phyloP scores from a whole-genome alignment of 2,888 invertebrate species.

The Rhorus exstirpatorius region DNA sequence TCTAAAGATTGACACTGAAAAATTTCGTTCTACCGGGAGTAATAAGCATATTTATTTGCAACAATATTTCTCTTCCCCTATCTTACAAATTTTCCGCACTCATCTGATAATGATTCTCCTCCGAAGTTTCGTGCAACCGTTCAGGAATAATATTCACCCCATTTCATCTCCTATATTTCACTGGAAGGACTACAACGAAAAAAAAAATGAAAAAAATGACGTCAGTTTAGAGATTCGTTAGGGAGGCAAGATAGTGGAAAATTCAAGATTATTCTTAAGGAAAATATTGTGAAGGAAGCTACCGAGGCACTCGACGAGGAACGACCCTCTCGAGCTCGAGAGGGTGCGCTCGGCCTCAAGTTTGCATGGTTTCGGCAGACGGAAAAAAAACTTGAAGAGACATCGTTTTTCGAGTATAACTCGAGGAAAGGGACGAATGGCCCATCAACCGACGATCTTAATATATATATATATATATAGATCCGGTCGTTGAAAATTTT shows the following conservation, averaged over 20 bases:
- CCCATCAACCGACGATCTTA: constrained; percentile 36
- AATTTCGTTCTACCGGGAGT: too few relatives aligned
- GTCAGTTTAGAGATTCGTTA: constrained; percentile 49
- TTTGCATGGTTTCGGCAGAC: constrained; percentile 43
- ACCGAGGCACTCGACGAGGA: constrained; percentile 59
- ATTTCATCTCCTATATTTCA: background rate
- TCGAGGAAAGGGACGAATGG: constrained; percentile 59
- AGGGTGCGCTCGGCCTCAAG: constrained; percentile 52
- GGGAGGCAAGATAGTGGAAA: constrained; percentile 42
- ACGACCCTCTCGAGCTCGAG: constrained; percentile 20
- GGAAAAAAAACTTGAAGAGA: constrained; percentile 60
- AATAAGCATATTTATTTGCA: too few relatives aligned
- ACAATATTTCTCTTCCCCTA: too few relatives aligned
- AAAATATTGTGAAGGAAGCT: constrained; percentile 65
- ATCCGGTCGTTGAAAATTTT: constrained; percentile 64
- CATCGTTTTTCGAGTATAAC: constrained; percentile 71
- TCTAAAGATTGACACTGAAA: too few relatives aligned
- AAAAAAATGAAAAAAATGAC: constrained; percentile 28
- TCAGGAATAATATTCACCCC: background rate
- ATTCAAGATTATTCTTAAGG: constrained; percentile 41
- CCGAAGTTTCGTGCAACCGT: too few relatives aligned
- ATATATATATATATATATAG: too few relatives aligned
- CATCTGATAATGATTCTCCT: too few relatives aligned
- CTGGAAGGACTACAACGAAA: background rate
- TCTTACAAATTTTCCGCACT: too few relatives aligned